Conservation (phyloP, 2,113 vertebrate species). For the Haliaeetus leucogaster region DNA sequence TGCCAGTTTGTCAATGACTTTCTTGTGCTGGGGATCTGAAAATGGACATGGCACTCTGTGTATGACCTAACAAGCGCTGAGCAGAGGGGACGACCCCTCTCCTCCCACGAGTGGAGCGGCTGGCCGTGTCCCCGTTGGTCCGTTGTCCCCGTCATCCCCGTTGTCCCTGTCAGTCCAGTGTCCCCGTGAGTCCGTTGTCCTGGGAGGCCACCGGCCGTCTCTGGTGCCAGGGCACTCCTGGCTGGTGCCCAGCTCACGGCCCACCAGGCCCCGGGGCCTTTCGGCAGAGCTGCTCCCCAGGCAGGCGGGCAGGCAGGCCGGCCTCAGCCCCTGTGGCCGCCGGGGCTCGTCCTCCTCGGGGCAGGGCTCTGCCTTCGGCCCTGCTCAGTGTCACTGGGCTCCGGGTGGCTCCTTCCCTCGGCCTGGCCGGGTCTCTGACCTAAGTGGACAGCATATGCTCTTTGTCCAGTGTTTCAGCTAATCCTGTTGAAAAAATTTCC, state of each 20-base stretch:
- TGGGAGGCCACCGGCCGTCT: fast-evolving
- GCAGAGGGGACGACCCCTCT: background rate
- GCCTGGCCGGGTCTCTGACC: background rate
- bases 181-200: background rate
- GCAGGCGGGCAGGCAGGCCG: background rate
- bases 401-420: fast-evolving
- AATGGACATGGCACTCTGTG: fast-evolving
- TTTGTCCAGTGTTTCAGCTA: background rate
- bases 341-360: fast-evolving
- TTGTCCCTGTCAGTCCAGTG: no score
- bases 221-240: background rate
- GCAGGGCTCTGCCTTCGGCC: background rate
- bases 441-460: no score
- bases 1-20: background rate
- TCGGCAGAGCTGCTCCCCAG: background rate
- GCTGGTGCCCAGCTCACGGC: background rate
- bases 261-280: background rate
- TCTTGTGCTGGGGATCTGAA: background rate
- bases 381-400: background rate
- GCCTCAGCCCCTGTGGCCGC: no score
- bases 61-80: background rate
- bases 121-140: fast-evolving
- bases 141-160: fast-evolving
- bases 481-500: background rate
- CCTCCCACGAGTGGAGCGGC: fast-evolving